These are phyloP conservation scores for Melanogrammus aeglefinus DNA, from an alignment of 2,797 vertebrate species.

Conservation along the genomic window DNA sequence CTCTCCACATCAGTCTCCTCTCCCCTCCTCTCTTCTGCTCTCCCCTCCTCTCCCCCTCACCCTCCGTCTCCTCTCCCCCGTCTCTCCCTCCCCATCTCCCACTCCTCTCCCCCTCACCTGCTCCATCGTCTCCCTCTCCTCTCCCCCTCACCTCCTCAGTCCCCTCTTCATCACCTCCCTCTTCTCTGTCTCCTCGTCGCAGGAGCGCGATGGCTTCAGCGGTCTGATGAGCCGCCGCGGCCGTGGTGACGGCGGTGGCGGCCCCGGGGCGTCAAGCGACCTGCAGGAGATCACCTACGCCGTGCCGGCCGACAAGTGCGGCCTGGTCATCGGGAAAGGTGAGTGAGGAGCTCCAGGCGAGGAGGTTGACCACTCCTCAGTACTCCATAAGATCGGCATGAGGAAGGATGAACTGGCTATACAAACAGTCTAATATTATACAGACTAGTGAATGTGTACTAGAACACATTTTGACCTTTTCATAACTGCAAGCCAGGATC, in stretches of 20 bases:
- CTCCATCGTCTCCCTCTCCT: too few relatives aligned
- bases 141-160: too few relatives aligned
- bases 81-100: too few relatives aligned
- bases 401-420: too few relatives aligned
- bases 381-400: too few relatives aligned
- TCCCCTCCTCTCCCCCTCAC: background rate
- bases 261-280: slow-evolving; percentile 79
- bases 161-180: too few relatives aligned
- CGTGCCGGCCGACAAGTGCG: slow-evolving; percentile 95
- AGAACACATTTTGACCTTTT: background rate
- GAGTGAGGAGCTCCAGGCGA: slow-evolving; percentile 7
- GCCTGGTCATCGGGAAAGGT: slow-evolving; percentile 98
- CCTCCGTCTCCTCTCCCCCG: too few relatives aligned
- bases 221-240: slow-evolving; percentile 83
- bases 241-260: slow-evolving; percentile 69
- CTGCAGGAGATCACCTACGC: slow-evolving; percentile 96
- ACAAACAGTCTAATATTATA: background rate
- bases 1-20: too few relatives aligned
- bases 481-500: background rate
- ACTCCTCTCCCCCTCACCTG: background rate
- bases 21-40: background rate
- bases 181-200: background rate
- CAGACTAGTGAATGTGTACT: background rate
- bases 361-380: too few relatives aligned
- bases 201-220: slow-evolving; percentile 90